phyloP scores from a whole-genome alignment of 2,113 vertebrate genomes.

The Phoenicopterus ruber region DNA sequence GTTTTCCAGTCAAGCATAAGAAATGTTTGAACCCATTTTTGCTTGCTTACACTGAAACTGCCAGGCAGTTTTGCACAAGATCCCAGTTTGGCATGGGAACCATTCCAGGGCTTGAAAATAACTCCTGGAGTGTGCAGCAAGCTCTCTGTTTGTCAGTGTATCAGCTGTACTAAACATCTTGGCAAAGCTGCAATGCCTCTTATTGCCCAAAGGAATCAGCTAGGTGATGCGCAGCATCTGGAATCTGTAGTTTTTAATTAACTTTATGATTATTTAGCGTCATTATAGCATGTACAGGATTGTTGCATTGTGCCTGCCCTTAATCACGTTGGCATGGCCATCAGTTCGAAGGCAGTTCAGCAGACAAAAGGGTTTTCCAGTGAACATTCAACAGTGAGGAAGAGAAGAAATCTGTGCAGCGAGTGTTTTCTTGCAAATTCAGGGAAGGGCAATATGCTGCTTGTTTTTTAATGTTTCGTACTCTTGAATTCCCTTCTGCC shows the following conservation, averaged over 20 bases:
- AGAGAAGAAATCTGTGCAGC: not conserved
- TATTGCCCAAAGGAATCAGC: slow-evolving; percentile 67
- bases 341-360: slow-evolving; percentile 33
- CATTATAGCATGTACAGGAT: slow-evolving; percentile 62
- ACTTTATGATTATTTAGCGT: slow-evolving; percentile 72
- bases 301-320: slow-evolving; percentile 57
- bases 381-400: not conserved
- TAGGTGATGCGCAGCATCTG: slow-evolving; percentile 76
- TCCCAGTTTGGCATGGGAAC: slow-evolving; percentile 21
- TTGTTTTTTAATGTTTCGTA: not conserved
- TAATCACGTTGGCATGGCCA: slow-evolving; percentile 58
- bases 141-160: slow-evolving; percentile 35
- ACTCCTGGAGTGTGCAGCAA: slow-evolving; percentile 17
- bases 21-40: slow-evolving; percentile 39
- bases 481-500: not conserved
- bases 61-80: slow-evolving; percentile 10
- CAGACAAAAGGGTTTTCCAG: slow-evolving; percentile 41
- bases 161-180: slow-evolving; percentile 59
- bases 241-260: slow-evolving; percentile 78
- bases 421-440: not conserved
- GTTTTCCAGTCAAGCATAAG: slow-evolving; percentile 26
- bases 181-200: slow-evolving; percentile 58
- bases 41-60: slow-evolving; percentile 11
- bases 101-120: slow-evolving; percentile 54
- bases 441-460: not conserved